phyloP scores from a whole-genome alignment of 2,888 invertebrate species.

The Thera obeliscata region DNA sequence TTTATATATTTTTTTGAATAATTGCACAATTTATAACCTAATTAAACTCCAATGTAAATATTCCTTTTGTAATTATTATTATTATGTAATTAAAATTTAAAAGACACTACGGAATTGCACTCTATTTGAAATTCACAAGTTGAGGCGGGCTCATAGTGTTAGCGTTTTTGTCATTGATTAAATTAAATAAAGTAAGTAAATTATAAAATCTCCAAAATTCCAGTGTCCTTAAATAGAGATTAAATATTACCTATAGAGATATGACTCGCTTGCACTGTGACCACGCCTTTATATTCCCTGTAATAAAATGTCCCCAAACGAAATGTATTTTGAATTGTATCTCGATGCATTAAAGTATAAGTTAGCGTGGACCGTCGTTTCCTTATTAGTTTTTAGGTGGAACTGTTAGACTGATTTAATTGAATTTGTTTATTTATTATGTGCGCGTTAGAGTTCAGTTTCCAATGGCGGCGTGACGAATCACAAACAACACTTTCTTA shows the following conservation, averaged over 20 bases:
- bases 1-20: not conserved
- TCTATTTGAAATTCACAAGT: constrained; percentile 8
- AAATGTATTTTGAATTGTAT: constrained; percentile 21
- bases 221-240: constrained; percentile 33
- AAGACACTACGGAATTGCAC: constrained; percentile 37
- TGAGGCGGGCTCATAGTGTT: constrained; percentile 15
- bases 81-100: constrained; percentile 25
- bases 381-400: constrained; percentile 63
- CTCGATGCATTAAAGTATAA: constrained; percentile 11
- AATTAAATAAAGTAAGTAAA: constrained; percentile 18
- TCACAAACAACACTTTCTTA: not conserved
- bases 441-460: constrained; percentile 18
- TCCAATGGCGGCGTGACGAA: constrained; percentile 5
- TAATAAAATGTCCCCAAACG: constrained; percentile 18
- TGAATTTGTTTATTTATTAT: constrained; percentile 52
- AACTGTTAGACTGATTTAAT: constrained; percentile 75
- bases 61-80: constrained; percentile 28
- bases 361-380: constrained; percentile 18
- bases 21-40: constrained; percentile 26
- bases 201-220: constrained; percentile 24
- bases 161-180: constrained; percentile 17
- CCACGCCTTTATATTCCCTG: constrained; percentile 18
- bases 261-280: constrained; percentile 29
- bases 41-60: constrained; percentile 27
- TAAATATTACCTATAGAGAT: constrained; percentile 13